Evolutionary conservation across 2,113 vertebrate species (phyloP).

Genomic region (Pachycephala philippinensis): DNA sequence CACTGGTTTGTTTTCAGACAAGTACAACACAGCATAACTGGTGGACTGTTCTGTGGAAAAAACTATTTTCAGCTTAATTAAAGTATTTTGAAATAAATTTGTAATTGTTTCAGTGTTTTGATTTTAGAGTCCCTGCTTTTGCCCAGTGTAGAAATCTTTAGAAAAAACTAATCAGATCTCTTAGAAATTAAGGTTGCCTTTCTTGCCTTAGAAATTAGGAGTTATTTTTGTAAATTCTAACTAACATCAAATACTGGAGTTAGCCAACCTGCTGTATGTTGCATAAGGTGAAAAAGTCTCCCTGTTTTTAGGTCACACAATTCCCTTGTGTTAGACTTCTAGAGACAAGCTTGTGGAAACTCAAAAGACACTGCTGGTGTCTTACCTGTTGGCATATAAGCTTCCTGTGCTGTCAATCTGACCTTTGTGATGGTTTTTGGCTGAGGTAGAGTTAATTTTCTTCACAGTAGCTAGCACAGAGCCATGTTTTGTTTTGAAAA

Average conservation of each 20-base stretch:
- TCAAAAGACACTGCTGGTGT: neutral
- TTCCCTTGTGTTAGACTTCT: neutral
- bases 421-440: neutral
- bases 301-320: neutral
- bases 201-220: neutral
- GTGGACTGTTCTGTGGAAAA: neutral
- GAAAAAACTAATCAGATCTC: neutral
- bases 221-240: neutral
- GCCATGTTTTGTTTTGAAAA: neutral
- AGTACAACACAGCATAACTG: neutral
- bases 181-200: neutral
- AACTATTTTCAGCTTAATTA: neutral
- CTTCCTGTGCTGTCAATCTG: neutral
- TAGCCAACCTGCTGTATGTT: neutral
- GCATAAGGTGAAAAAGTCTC: neutral
- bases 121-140: neutral
- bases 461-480: neutral
- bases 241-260: neutral
- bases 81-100: conserved; percentile 5
- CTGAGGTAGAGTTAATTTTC: neutral
- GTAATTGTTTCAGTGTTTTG: neutral
- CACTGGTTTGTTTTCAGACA: too few species aligned
- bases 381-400: neutral
- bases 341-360: neutral
- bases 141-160: neutral